Evolutionary conservation across 2,888 invertebrate species (phyloP), one percentile per base, ranked within the genome.

Genomic region (Strigamia transsilvanica): DNA sequence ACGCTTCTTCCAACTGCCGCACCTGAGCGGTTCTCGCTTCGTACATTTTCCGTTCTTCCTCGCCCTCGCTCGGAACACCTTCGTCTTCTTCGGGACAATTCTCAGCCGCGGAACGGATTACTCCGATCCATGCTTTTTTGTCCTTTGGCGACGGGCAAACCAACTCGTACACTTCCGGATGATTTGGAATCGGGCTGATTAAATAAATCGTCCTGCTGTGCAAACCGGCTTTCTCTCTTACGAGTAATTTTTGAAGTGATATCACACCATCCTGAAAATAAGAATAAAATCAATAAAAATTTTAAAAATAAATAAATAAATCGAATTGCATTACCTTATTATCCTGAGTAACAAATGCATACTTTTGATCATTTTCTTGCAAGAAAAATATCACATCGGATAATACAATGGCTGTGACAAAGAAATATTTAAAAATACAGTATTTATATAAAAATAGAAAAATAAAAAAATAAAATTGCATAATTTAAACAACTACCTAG

Each of bases 101-200:
- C 85, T 95, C 93, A 18, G 96, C 95, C 21, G 96, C 94, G 80
- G 92, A 90, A 85, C 95, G 91, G 85, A 98, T 93, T 56, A 94
- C 92, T 86, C 93, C 93, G 87, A 97, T 95, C 98, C 98, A 98
- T 13, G 91, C 90, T 86, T 94, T 93, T 87, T 96, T 94, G 86
- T 97, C 96, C 88, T 95, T 95, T 41, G 96, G 96, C 86, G 95
- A 94, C 34, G 93, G 92, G 84, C 91, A 91, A 87, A 97, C 93
- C 81, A 98, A 90, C 87, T 98, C 98, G 87, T 97, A 98, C 97
- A 98, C 98, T 90, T 98, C 98, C 0, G 97, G 97, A 87, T 94
- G 94, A 5, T 93, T 85, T 6, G 96, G 95, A 86, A 95, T 96
- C 85, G 96, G 95, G 84, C 95, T 95, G 85, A 98, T 97, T 82